These are phyloP conservation scores for Mechanitis messenoides DNA, from an alignment of 2,888 invertebrate species.

Conservation along the genomic window DNA sequence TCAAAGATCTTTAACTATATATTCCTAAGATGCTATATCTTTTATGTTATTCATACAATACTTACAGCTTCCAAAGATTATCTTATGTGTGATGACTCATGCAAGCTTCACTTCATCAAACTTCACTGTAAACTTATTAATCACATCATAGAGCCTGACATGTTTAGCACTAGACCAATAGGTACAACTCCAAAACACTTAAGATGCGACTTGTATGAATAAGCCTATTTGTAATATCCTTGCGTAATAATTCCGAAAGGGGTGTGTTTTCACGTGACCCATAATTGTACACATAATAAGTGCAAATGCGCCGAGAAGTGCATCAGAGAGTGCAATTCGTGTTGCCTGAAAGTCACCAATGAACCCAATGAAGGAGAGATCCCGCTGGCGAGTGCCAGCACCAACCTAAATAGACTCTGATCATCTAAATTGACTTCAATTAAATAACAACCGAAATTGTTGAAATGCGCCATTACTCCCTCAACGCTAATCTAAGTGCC, in stretches of 20 bases:
- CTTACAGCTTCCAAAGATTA: neutral
- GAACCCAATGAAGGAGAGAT: slow-evolving; percentile 77
- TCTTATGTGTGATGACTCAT: slow-evolving; percentile 3
- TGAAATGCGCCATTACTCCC: slow-evolving; percentile 77
- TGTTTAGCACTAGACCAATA: neutral
- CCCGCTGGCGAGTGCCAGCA: slow-evolving; percentile 75
- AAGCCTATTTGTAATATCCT: neutral
- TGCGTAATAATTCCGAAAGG: slow-evolving; percentile 4
- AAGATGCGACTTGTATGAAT: neutral
- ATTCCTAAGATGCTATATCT: neutral
- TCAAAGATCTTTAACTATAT: no score
- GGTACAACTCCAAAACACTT: slow-evolving; percentile 1
- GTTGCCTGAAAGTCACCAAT: slow-evolving; percentile 77
- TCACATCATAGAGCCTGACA: neutral
- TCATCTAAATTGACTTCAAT: slow-evolving; percentile 78
- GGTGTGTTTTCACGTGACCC: slow-evolving; percentile 39
- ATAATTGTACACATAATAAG: slow-evolving; percentile 38
- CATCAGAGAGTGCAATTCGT: slow-evolving; percentile 76
- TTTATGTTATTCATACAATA: neutral
- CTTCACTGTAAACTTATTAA: slow-evolving; percentile 6
- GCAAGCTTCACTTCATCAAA: slow-evolving; percentile 1
- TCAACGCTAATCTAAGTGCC: slow-evolving; percentile 76
- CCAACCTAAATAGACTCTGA: slow-evolving; percentile 78
- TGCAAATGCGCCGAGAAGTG: slow-evolving; percentile 67
- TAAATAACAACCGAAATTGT: slow-evolving; percentile 78